Base-by-base conservation (phyloP, 2,797 vertebrate genomes). In the Lepidocolaptes lacrymiger region DNA sequence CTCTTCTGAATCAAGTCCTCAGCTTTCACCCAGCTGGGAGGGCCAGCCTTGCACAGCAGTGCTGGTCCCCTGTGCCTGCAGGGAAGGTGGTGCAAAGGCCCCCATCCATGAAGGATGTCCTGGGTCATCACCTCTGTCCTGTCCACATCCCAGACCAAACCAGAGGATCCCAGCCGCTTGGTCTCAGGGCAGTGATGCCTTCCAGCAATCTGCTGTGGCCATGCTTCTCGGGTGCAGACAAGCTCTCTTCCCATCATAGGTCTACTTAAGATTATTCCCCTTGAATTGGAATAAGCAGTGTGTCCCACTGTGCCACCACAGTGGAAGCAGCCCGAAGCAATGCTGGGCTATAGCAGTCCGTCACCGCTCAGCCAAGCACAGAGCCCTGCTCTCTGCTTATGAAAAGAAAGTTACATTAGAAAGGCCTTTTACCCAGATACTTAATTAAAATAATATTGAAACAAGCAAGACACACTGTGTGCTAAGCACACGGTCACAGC, bases 361-460 rank as follows among this genome's bases (percentile, higher is more conserved):
- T 66, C 91, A 58, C 39, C 0, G 1, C 73, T 73, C 73, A 32
- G 39, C 52, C 2, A 0, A 59, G 79, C 24, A 0, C 1, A 1
- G 66, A 83, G 68, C 43, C 52, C 63, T 3, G 66, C 62, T 86
- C 69, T 73, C 64, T 11, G 27, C 82, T 81, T 18, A 5, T 92
- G 90, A 84, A 91, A 88, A 93, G 88, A 93, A 96, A 92, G 92
- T 94, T 94, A 85, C 95, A 93, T 92, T 95, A 88, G 72, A 94
- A 90, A 96, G 87, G 91, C 68, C 82, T 96, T 96, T 95, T 93
- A 95, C 94, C 69, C 68, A 93, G 94, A 95, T 92, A 96, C 85
- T 97, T 97, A 96, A 97, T 97, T 97, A 97, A 96, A 97, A 89
- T 94, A 95, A 94, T 96, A 90, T 95, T 91, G 89, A 93, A 97